Base-by-base conservation (phyloP, 2,113 vertebrate genomes). In the Psophia crepitans region DNA sequence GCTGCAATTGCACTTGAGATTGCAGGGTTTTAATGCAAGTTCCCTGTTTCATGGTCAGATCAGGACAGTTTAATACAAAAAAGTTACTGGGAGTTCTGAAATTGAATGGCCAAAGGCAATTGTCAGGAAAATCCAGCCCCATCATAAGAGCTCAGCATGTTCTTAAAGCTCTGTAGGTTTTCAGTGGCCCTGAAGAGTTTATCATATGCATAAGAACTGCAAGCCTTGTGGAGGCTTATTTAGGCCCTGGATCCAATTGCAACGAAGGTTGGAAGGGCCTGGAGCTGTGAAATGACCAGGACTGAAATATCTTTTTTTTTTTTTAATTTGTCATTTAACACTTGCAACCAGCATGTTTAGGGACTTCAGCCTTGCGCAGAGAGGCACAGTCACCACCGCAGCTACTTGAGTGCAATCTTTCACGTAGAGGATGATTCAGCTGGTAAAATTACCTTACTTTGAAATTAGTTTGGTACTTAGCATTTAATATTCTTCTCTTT, bases 401-500 rank as follows among this genome's bases (percentile, higher is more conserved):
- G 35, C 48, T 33, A 20, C 64, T 74, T 16, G 21, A 78, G 26
- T 24, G 30, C 5, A 20, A 64, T 76, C 43, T 93, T 96, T 96
- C 66, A 71, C 9, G 20, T 27, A 57, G 71, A 21, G 49, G 32
- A 78, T 91, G 66, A 94, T 88, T 97, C 87, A 92, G 85, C 91
- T 95, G 70, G 75, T 74, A 82, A 95, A 97, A 97, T 64, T 58
- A 69, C 15, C 8, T 70, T 56, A 60, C 66, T 96, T 89, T 92
- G 85, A 96, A 97, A 97, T 95, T 87, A 89, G 23, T 39, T 96
- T 57, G 54, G 33, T 97, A 85, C 91, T 92, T 95, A 93, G 61
- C 83, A 69, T 93, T 98, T 97, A 96, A 95, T 97, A 97, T 88
- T 96, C 97, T 76, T 94, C 64, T 84, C 75, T 96, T 97, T 94